Conservation (phyloP, 2,113 vertebrate species). For the Xenus cinereus region DNA sequence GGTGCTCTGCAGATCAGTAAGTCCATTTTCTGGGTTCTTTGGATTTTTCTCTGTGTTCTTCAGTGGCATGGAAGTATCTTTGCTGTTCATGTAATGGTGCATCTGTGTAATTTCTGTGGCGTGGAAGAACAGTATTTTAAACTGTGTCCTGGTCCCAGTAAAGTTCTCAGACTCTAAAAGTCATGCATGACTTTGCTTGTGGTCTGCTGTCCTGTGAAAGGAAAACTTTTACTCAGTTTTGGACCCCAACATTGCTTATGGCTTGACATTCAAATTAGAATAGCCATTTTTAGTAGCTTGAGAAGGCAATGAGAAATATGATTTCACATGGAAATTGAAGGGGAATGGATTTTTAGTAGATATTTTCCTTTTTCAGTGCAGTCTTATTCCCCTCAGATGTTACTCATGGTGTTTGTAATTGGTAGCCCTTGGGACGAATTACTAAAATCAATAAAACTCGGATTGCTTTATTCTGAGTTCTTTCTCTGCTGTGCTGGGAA, state of each 20-base stretch:
- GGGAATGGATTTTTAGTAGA: neutral
- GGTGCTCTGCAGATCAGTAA: neutral
- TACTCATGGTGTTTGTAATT: constrained; percentile 13
- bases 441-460: neutral
- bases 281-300: neutral
- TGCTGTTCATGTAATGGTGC: neutral
- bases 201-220: neutral
- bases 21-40: neutral
- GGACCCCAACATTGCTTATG: neutral
- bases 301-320: neutral
- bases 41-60: neutral
- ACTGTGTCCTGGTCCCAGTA: neutral
- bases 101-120: neutral
- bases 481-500: neutral
- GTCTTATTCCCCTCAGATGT: constrained; percentile 13
- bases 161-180: neutral
- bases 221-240: neutral
- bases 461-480: neutral
- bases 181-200: neutral
- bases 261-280: neutral
- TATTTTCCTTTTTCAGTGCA: neutral
- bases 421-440: constrained; percentile 19
- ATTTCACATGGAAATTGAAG: neutral
- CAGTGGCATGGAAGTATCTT: neutral
- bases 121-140: neutral